phyloP scores from a whole-genome alignment of 2,113 vertebrate genomes.

The Fukomys damarensis region DNA sequence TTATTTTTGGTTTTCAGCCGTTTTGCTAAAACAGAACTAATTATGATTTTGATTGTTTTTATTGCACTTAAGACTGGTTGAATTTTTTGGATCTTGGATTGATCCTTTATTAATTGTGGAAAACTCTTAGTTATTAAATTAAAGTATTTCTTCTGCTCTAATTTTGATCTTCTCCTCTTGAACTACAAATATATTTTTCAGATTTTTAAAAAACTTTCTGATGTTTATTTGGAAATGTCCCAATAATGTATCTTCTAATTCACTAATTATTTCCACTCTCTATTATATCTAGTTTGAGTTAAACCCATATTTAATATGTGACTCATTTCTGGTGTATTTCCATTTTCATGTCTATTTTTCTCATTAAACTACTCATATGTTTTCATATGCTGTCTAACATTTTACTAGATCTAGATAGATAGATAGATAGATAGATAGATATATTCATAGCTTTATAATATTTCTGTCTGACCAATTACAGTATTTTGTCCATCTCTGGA shows the following conservation, averaged over 20 bases:
- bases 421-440: too few relatives aligned
- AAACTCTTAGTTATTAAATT: background rate
- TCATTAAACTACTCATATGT: background rate
- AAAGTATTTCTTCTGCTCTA: background rate
- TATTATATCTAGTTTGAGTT: background rate
- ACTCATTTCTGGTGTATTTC: background rate
- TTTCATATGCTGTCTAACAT: background rate
- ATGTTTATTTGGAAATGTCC: background rate
- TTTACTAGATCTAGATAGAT: background rate
- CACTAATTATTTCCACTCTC: background rate
- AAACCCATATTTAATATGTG: background rate
- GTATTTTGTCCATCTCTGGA: background rate
- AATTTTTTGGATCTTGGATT: background rate
- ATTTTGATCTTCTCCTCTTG: background rate
- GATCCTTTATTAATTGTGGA: background rate
- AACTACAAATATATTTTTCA: background rate
- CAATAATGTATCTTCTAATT: constrained; percentile 7
- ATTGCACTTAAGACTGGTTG: background rate
- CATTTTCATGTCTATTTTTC: constrained; percentile 34
- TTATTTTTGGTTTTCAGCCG: background rate
- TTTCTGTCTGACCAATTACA: background rate
- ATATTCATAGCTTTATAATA: background rate
- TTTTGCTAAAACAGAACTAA: background rate
- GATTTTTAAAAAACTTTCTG: background rate
- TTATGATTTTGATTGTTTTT: background rate